Conservation (phyloP, 2,113 vertebrate species). For the Passer domesticus region DNA sequence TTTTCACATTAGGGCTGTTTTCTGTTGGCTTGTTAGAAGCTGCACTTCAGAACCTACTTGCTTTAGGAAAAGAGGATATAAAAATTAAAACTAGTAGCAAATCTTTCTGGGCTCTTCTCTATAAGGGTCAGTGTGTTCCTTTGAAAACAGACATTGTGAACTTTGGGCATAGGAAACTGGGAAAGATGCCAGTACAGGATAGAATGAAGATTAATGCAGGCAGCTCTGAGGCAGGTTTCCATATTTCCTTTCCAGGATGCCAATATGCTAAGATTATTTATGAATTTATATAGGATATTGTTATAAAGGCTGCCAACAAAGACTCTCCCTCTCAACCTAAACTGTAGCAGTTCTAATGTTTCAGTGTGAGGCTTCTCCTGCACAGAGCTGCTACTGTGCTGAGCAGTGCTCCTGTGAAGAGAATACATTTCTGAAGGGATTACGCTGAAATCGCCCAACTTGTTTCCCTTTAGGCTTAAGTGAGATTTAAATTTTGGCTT, state of each 20-base stretch:
- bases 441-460: conserved; percentile 48
- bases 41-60: not conserved
- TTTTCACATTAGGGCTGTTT: not conserved
- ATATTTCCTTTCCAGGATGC: conserved; percentile 46
- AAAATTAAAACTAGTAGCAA: not conserved
- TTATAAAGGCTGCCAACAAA: conserved; percentile 13
- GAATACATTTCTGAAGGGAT: conserved; percentile 59
- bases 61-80: not conserved
- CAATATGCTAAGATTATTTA: conserved; percentile 36
- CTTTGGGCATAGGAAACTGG: conserved; percentile 40
- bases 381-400: conserved; percentile 46
- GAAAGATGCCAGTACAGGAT: conserved; percentile 48
- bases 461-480: conserved; percentile 50
- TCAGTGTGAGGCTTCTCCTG: not conserved
- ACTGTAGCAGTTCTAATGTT: not conserved
- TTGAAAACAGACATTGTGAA: conserved; percentile 49
- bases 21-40: not conserved
- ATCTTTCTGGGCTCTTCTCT: not conserved
- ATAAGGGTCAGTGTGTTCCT: conserved; percentile 20
- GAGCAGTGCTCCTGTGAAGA: not conserved
- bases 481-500: conserved; percentile 54
- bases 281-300: conserved; percentile 27
- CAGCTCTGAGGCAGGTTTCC: conserved; percentile 26
- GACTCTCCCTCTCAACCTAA: not conserved
- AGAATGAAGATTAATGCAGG: conserved; percentile 48